Percentiles rank a stretch among this genome's conserved stretches.
Conservation (phyloP, 35 echinoderm and acorn worm species). For the Apostichopus parvimensis region DNA sequence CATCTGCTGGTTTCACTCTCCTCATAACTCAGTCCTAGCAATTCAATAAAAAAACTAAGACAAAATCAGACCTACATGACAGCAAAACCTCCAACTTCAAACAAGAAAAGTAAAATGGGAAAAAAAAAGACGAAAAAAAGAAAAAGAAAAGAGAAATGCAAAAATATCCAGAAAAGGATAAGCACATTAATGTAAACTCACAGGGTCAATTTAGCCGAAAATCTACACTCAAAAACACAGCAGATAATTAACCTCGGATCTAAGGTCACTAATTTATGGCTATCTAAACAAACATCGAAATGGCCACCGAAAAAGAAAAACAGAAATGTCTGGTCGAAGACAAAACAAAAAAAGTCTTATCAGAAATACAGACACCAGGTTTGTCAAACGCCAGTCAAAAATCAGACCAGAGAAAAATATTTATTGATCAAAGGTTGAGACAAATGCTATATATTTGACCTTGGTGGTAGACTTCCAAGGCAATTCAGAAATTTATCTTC, state of each 20-base stretch:
- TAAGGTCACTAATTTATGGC: slow-evolving; percentile 42
- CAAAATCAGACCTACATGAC: not conserved
- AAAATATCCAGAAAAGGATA: not conserved
- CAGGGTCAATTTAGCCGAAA: slow-evolving; percentile 32
- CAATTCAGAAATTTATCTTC: slow-evolving; percentile 26
- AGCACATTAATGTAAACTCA: slow-evolving; percentile 32
- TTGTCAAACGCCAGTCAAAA: slow-evolving; percentile 28
- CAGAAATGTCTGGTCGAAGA: not conserved
- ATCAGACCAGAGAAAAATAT: slow-evolving; percentile 30
- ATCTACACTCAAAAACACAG: slow-evolving; percentile 10
- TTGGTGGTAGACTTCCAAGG: slow-evolving; percentile 34
- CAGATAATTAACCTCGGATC: slow-evolving; percentile 16
- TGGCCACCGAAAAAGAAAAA: not conserved
- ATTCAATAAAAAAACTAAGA: not conserved
- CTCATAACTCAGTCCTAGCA: slow-evolving; percentile 13
- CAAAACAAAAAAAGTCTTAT: not conserved
- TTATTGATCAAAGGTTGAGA: slow-evolving; percentile 47
- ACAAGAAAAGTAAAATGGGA: not conserved
- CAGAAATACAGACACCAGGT: not conserved
- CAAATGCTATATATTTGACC: slow-evolving; percentile 50
- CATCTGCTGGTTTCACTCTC: not conserved
- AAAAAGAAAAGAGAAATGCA: not conserved
- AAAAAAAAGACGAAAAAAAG: not conserved
- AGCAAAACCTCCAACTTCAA: not conserved
- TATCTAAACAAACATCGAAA: slow-evolving; percentile 35